Evolutionary conservation across 2,797 vertebrate genomes (phyloP), one percentile per base, ranked within the genome.

Genomic region (Pitangus sulphuratus): DNA sequence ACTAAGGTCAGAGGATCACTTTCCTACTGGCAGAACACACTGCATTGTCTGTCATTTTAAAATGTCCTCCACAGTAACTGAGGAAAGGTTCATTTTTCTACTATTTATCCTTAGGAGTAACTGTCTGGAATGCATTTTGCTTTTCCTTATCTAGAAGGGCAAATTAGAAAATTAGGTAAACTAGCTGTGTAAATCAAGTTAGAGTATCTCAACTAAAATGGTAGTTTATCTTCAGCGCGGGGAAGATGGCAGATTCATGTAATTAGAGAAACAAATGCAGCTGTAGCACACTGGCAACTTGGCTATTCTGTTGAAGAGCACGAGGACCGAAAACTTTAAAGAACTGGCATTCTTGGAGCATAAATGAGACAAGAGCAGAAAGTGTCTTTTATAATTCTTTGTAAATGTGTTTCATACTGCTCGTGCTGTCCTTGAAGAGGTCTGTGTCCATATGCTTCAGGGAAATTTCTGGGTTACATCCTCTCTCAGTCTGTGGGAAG

Each of bases 101-200:
- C 76, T 71, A 62, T 26, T 89, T 44, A 75, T 57, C 65, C 86
- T 72, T 75, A 84, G 61, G 94, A 92, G 57, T 37, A 18, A 35
- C 20, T 89, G 56, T 87, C 77, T 68, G 44, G 76, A 84, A 84
- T 82, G 65, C 18, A 13, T 87, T 85, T 93, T 87, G 47, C 20
- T 89, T 95, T 89, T 91, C 62, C 53, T 90, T 88, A 64, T 95
- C 88, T 89, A 70, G 56, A 78, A 95, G 82, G 56, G 47, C 45
- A 77, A 91, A 81, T 93, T 90, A 87, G 94, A 95, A 97, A 97
- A 92, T 84, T 84, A 96, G 88, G 87, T 89, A 90, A 96, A 96
- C 69, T 81, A 88, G 86, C 56, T 61, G 66, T 57, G 68, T 87
- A 88, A 93, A 87, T 94, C 90, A 95, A 90, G 82, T 56, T 84